phyloP scores from a whole-genome alignment of 2,888 invertebrate species.

The Ditula angustiorana region DNA sequence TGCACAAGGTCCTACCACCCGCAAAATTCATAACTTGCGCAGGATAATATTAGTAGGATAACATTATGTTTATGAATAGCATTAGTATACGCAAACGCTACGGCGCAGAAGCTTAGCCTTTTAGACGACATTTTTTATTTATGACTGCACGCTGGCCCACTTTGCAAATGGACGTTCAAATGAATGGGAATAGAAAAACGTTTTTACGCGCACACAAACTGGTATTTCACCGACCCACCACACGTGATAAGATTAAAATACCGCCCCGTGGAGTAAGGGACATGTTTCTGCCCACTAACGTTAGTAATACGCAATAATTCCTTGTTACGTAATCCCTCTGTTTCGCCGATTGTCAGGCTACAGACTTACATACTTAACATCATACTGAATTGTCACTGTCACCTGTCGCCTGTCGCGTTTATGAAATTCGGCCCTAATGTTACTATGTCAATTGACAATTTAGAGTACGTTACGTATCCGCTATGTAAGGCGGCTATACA shows the following conservation, averaged over 20 bases:
- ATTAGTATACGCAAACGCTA: conserved; percentile 1
- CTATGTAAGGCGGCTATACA: too few relatives aligned
- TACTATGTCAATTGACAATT: too few relatives aligned
- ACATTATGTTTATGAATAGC: not conserved
- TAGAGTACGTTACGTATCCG: too few relatives aligned
- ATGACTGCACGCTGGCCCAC: conserved; percentile 29
- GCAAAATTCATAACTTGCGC: too few relatives aligned
- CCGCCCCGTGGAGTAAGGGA: conserved; percentile 11
- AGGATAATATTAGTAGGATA: not conserved
- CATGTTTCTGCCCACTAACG: conserved; percentile 14
- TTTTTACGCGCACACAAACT: conserved; percentile 10
- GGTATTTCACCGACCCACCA: conserved; percentile 22
- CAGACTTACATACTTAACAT: too few relatives aligned
- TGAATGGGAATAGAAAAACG: conserved; percentile 36
- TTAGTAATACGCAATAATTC: conserved; percentile 12
- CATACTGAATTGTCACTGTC: too few relatives aligned
- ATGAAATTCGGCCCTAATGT: too few relatives aligned
- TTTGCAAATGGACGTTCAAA: conserved; percentile 35
- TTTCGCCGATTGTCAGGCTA: conserved; percentile 13
- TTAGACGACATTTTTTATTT: conserved; percentile 35
- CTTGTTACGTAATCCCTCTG: conserved; percentile 18
- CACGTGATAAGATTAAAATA: conserved; percentile 30
- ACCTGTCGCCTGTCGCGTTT: too few relatives aligned
- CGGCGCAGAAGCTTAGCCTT: conserved; percentile 30
- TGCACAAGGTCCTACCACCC: too few relatives aligned